Evolutionary conservation across 2,113 vertebrate genomes (phyloP), one percentile per base, ranked within the genome.

Genomic region (Strix uralensis): DNA sequence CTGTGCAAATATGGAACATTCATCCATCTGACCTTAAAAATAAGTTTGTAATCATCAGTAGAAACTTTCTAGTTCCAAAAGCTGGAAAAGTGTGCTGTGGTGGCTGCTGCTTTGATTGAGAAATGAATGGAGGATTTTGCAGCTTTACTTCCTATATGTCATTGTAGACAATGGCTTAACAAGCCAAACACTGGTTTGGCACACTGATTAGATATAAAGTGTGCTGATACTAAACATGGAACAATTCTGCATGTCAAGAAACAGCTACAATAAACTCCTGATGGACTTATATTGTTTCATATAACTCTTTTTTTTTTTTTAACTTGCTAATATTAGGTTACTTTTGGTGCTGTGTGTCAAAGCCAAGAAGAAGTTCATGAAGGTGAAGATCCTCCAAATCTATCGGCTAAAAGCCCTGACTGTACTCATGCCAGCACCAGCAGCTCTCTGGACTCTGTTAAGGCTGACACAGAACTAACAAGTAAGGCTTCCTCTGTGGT

Each of bases 381-480:
- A 40, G 93, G 87, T 90, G 98, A 96, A 95, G 96, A 95, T 90
- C 62, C 85, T 70, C 89, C 90, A 38, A 90, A 67, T 55, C 30
- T 78, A 5, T 83, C 90, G 1, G 88, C 97, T 70, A 98, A 98
- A 96, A 98, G 92, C 70, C 86, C 94, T 15, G 98, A 98, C 67
- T 98, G 96, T 47, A 98, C 98, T 36, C 98, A 92, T 0, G 95
- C 93, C 97, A 98, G 94, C 89, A 98, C 86, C 88, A 98, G 98
- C 97, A 98, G 98, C 97, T 98, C 98, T 82, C 91, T 98, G 92
- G 98, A 98, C 90, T 98, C 97, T 18, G 34, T 97, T 61, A 98
- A 98, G 93, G 97, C 91, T 91, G 99, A 99, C 63, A 96, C 98
- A 69, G 98, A 99, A 52, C 97, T 98, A 30, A 99, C 98, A 98